Conservation (phyloP, 53 echinoderm and acorn worm species). For the Patiria pectinifera region DNA sequence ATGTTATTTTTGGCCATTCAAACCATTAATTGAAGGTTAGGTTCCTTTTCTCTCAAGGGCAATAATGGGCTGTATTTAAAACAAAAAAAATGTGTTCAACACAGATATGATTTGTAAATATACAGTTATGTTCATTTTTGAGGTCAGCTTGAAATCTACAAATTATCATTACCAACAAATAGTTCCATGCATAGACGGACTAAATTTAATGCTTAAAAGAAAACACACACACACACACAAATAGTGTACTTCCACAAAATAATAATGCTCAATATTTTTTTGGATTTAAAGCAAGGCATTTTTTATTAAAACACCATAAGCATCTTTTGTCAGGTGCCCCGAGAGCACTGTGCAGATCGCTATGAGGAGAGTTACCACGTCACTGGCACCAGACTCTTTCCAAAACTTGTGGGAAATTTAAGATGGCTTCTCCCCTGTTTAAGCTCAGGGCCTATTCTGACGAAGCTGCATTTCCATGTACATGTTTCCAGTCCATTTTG, state of each 20-base stretch:
- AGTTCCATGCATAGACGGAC: neutral
- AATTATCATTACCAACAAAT: neutral
- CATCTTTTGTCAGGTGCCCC: neutral
- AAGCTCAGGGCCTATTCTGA: too few relatives aligned
- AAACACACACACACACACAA: too few relatives aligned
- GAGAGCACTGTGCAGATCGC: neutral
- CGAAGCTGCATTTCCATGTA: too few relatives aligned
- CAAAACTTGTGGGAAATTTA: neutral
- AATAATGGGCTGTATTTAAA: neutral
- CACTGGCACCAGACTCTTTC: slow-evolving; percentile 22
- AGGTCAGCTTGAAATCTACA: neutral
- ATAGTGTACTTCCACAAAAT: too few relatives aligned
- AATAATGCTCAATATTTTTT: too few relatives aligned
- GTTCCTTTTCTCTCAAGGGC: neutral
- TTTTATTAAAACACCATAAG: too few relatives aligned
- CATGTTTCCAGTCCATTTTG: too few relatives aligned
- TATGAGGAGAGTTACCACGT: neutral
- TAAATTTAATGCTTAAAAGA: neutral
- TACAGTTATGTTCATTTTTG: neutral
- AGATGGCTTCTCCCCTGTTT: neutral
- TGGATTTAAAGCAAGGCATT: too few relatives aligned
- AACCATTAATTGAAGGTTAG: too few relatives aligned
- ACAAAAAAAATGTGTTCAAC: neutral
- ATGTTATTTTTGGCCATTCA: too few relatives aligned
- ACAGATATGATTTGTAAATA: neutral